Base-by-base conservation (phyloP, 2,113 vertebrate genomes). In the Lucifuga dentata region DNA sequence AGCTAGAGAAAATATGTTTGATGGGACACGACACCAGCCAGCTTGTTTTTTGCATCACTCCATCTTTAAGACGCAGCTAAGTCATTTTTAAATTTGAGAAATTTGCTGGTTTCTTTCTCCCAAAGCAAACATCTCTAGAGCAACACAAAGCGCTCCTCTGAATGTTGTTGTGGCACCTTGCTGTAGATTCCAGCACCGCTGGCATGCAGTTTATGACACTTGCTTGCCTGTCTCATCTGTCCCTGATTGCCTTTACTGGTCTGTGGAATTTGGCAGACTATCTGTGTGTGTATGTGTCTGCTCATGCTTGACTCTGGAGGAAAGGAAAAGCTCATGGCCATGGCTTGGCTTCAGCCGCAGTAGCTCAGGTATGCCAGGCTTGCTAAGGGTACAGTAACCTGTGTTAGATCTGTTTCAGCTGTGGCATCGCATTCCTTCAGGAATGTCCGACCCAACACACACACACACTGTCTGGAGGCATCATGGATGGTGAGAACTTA, bases 351-450 rank as follows among this genome's bases (percentile, higher is more conserved):
- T 35, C 74, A 26, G 58, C 81, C 69, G 39, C 74, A 26, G 58
- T 72, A 73, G 83, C 58, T 69, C 19, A 67, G 72, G 78, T 89
- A 90, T 88, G 85, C 81, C 72, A 45, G 72, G 76, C 78, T 73
- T 15, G 75, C 78, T 66, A 20, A 80, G 82, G 73, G 70, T 73
- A 80, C 72, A 70, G 86, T 78, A 83, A 90, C 84, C 80, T 71
- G 81, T 73, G 79, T 87, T 61, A 53, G 80, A 86, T 88, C 83
- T 51, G 75, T 88, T 85, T 83, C 78, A 81, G 83, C 71, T 68
- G 21, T 65, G 72, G 53, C 74, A 49, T 66, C 59, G 23, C 26
- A 66, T 87, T 89, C 77, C 48, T 11, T 51, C 55, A 61, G 73
- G 58, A 62, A 70, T 72, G 73, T 84, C 70, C 16, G 36, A 66